Evolutionary conservation across 2,888 invertebrate genomes (phyloP).

Genomic region (Pecten maximus): DNA sequence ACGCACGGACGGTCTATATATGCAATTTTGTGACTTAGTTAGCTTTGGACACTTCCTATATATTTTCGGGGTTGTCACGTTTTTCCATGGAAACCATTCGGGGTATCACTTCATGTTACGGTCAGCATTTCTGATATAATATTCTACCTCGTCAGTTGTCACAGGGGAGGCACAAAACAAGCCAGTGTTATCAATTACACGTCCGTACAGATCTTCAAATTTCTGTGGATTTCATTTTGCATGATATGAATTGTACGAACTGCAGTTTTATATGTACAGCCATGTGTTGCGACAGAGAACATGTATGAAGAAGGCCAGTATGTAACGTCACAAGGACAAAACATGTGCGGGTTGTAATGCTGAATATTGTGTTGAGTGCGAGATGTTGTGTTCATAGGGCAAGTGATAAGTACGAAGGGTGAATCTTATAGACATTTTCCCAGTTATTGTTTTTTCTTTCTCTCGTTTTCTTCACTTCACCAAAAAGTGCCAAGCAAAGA

Average conservation of each 20-base stretch:
- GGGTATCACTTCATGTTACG: not conserved
- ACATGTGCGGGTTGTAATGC: not conserved
- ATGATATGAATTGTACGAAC: constrained; percentile 17
- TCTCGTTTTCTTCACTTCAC: constrained; percentile 29
- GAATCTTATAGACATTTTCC: not conserved
- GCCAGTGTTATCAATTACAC: not conserved
- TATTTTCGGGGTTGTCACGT: not conserved
- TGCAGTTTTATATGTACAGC: not conserved
- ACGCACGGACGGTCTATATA: not conserved
- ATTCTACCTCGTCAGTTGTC: constrained; percentile 13
- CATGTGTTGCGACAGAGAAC: not conserved
- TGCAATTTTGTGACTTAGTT: constrained; percentile 13
- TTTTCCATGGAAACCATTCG: not conserved
- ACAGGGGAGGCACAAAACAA: not conserved
- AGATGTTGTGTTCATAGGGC: constrained; percentile 15
- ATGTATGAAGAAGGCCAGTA: constrained; percentile 1
- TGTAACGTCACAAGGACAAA: not conserved
- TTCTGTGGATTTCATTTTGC: not conserved
- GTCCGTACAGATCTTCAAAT: constrained; percentile 10
- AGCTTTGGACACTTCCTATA: not conserved
- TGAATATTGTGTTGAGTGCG: not conserved
- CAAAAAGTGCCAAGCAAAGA: constrained; percentile 35
- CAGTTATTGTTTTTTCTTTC: constrained; percentile 1
- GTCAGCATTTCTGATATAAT: constrained; percentile 32
- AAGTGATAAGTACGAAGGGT: not conserved